Evolutionary conservation across 2,888 invertebrate species (phyloP).

Genomic region (Pecten maximus): DNA sequence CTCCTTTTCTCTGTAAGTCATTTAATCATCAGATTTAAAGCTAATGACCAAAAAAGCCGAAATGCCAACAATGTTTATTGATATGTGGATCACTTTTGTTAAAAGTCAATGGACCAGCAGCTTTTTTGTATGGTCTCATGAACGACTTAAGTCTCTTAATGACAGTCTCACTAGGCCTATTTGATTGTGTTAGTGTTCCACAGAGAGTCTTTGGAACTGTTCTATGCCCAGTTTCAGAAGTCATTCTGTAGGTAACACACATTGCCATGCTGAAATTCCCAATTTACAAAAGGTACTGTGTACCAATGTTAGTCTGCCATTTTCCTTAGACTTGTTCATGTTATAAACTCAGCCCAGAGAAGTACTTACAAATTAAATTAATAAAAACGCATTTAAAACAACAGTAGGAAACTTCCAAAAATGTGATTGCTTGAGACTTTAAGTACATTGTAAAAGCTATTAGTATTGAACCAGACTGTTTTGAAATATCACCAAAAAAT

Average conservation of each 20-base stretch:
- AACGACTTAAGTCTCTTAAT: neutral
- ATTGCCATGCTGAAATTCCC: neutral
- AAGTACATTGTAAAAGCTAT: too few species aligned
- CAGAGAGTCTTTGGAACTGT: neutral
- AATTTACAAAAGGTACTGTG: neutral
- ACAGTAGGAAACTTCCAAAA: too few species aligned
- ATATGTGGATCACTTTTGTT: neutral
- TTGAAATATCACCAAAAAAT: too few species aligned
- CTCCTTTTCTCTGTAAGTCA: neutral
- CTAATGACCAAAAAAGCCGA: neutral
- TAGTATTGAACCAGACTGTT: too few species aligned
- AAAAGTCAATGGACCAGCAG: constrained; percentile 23
- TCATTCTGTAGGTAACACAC: neutral
- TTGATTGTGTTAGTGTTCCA: neutral
- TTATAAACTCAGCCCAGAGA: neutral
- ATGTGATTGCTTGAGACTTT: too few species aligned
- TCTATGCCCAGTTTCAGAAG: neutral
- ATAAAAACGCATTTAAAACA: too few species aligned
- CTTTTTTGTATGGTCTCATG: neutral
- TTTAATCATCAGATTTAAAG: neutral
- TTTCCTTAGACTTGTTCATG: neutral
- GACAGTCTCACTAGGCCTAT: neutral
- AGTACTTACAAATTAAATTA: neutral
- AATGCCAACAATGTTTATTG: neutral
- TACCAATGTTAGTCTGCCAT: neutral